Percentiles rank a stretch among this genome's conserved stretches.
Conservation (phyloP, 2,888 invertebrate species). For the Taphrorychus bicolor region DNA sequence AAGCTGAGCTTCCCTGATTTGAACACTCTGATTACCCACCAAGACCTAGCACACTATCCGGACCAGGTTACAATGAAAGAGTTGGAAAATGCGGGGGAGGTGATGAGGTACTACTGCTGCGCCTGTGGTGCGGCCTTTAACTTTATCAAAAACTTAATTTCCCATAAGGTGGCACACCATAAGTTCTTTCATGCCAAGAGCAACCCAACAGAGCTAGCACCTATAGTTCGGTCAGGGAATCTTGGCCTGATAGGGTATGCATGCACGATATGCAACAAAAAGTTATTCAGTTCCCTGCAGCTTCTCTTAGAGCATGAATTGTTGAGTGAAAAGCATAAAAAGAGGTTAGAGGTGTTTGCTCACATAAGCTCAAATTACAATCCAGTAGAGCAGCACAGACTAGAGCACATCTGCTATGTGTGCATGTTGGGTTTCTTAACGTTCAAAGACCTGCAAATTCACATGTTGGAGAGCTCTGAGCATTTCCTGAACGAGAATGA, state of each 20-base stretch:
- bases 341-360: background rate
- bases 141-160: conserved; percentile 9
- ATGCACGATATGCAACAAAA: background rate
- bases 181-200: background rate
- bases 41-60: background rate
- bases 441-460: conserved; percentile 11
- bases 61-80: background rate
- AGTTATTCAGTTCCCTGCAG: background rate
- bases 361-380: background rate
- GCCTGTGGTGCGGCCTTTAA: background rate
- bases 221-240: background rate
- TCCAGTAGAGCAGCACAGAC: background rate
- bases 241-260: background rate
- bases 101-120: conserved; percentile 7
- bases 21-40: conserved; percentile 8
- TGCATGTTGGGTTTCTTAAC: background rate
- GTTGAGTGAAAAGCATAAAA: background rate
- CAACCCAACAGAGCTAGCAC: background rate
- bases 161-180: background rate
- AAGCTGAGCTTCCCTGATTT: background rate
- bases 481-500: background rate
- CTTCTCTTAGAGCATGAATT: conserved; percentile 5
- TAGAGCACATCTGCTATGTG: conserved; percentile 10
- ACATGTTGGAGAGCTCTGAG: conserved; percentile 3
- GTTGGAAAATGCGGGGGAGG: background rate